Conservation (phyloP, 2,888 invertebrate genomes). For the Mythimna lalbum region DNA sequence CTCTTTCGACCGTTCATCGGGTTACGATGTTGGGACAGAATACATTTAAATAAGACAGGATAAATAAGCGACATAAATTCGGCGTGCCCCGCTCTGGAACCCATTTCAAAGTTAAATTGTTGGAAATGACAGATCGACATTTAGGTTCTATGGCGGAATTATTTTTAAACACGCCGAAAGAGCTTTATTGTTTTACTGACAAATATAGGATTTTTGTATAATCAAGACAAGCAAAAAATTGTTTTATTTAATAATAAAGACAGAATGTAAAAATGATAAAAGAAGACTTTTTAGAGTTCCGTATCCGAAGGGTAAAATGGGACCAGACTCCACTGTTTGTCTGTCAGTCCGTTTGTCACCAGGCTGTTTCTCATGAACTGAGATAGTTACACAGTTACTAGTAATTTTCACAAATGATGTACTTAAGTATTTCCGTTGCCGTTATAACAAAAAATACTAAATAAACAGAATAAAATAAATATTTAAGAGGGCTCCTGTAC, state of each 20-base stretch:
- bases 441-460: too few relatives aligned
- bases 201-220: background rate
- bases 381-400: too few relatives aligned
- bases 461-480: too few relatives aligned
- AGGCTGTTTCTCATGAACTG: too few relatives aligned
- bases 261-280: background rate
- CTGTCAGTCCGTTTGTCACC: too few relatives aligned
- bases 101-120: slow-evolving; percentile 31
- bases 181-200: slow-evolving; percentile 10
- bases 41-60: slow-evolving; percentile 20
- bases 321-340: too few relatives aligned
- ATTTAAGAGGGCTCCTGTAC: too few relatives aligned
- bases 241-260: background rate
- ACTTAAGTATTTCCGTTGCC: too few relatives aligned
- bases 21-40: slow-evolving; percentile 7
- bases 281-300: background rate
- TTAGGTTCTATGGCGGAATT: slow-evolving; percentile 4
- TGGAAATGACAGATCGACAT: slow-evolving; percentile 19
- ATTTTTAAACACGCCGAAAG: background rate
- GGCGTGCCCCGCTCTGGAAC: background rate
- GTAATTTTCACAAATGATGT: too few relatives aligned
- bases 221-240: background rate
- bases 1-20: background rate
- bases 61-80: slow-evolving; percentile 13
- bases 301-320: too few relatives aligned